Base-by-base conservation (phyloP, 1,140 invertebrate species). In the Drosophila malerkotliana region DNA sequence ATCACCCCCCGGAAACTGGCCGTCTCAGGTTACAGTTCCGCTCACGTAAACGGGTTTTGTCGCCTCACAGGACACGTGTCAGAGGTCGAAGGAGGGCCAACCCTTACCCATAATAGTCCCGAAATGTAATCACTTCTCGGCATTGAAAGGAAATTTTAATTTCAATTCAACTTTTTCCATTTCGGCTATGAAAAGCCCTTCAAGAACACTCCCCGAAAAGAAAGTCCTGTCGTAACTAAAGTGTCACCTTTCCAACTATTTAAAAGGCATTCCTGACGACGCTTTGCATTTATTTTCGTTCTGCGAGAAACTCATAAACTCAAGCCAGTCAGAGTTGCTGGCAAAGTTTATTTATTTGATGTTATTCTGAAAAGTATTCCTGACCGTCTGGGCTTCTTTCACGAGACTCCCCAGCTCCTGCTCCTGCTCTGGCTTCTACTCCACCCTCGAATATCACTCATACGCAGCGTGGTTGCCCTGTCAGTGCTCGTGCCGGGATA, bases 401-500 rank as follows among this genome's bases (percentile, higher is more conserved):
- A 10, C 32, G 32, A 34, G 32, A 21, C 2, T 21, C 21, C 21
- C 32, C 14, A 0, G 7, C 21, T 21, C 21, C 21, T 2, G 21
- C 21, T 21, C 21, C 21, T 2, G 21, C 21, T 21, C 21, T 3
- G 21, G 34, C 45, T n/a, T 5, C 12, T 6, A 10, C 26, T 10
- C 34, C 34, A 10, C 21, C 21, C 15, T 44, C 8, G 14, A 66
- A 64, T 32, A 66, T 66, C 63, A 66, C 63, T 66, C 63, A 66
- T 66, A 59, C 63, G 34, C 75, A 75, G 64, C 48, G 62, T 68
- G 60, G 64, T 18, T 18, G 60, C 26, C 71, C 71, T 79, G 79
- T 62, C 71, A 57, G 64, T 53, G 54, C 56, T 76, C 60, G 56
- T 55, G 49, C 62, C 45, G 62, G 62, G 24, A 68, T 47, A 47